Conservation (phyloP, 2,797 vertebrate genomes). For the Acomys russatus region DNA sequence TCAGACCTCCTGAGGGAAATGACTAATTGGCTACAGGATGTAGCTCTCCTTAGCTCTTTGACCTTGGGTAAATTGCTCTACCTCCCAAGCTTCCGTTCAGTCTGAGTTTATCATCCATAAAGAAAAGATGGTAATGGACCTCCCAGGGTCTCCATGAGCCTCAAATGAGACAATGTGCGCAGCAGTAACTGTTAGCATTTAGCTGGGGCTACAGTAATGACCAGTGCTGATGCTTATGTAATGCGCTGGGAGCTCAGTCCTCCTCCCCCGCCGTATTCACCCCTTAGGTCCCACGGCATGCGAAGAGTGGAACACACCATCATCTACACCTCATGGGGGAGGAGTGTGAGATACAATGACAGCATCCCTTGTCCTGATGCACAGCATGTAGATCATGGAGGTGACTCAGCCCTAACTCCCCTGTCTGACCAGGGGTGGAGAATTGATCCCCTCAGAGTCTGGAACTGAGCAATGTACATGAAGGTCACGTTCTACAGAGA, state of each 20-base stretch:
- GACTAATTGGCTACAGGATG: not conserved
- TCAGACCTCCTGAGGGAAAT: not conserved
- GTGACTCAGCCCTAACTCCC: not conserved
- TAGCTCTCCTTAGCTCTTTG: not conserved
- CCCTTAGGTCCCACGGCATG: no score
- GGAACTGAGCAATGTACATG: not conserved
- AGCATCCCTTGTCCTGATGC: not conserved
- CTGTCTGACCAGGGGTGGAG: not conserved
- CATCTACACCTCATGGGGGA: not conserved
- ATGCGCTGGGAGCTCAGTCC: rapidly evolving
- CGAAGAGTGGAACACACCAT: no score
- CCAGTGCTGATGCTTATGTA: not conserved
- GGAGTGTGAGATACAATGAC: not conserved
- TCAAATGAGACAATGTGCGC: not conserved
- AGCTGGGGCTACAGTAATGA: not conserved
- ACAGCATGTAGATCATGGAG: not conserved
- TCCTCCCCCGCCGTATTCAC: not conserved
- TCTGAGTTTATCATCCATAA: conserved; percentile 29
- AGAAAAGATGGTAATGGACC: not conserved
- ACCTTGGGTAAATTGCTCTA: not conserved
- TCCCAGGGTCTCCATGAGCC: not conserved
- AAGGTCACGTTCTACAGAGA: not conserved
- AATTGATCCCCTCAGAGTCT: not conserved
- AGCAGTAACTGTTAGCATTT: not conserved
- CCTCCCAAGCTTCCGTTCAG: not conserved